Evolutionary conservation across 2,888 invertebrate species (phyloP), one percentile per base, ranked within the genome.

Genomic region (Andrena haemorrhoa): DNA sequence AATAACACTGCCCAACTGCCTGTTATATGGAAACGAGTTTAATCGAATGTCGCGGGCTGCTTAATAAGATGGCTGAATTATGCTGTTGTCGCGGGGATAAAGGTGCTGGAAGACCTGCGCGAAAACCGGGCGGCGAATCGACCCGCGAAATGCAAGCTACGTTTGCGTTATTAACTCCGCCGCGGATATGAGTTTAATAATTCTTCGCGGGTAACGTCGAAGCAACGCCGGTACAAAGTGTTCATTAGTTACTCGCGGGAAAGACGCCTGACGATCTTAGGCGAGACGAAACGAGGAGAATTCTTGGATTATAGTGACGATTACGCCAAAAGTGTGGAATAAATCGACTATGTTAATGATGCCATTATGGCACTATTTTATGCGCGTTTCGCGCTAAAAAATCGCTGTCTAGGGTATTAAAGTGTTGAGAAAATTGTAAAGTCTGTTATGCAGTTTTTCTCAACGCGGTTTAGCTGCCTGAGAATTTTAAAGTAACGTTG

Each of bases 41-140:
- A 66, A 72, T 65, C 35, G 49, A 51, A 12, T 61, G 35, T 61
- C 60, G 23, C 31, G 31, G 16, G 58, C 20, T 31, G 51, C 26
- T 72, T 77, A 72, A 72, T 77, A 77, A 77, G 72, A 60, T 60
- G 77, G 33, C 31, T 60, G 79, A 79, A 51, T 79, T 70, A 70
- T 29, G 35, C 10, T 29, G 41, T 64, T 64, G 35, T 31, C 23
- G 31, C 56, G 12, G 47, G 47, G 47, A 47, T 47, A 75, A 75
- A 75, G 56, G 47, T 26, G 33, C 41, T 23, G 47, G 51, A 65
- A 71, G 23, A 29, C 2, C 1, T n/a, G 56, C 3, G 16, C 16
- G 23, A 56, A 72, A 65, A 35, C 10, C 16, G 20, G 26, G n/a
- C n/a, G 16, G 41, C 70, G 70, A 23, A 35, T 35, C 23, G 26